Percentiles rank a stretch among this genome's conserved stretches.
Conservation (phyloP, 2,888 invertebrate genomes). For the Trichacis sp. region DNA sequence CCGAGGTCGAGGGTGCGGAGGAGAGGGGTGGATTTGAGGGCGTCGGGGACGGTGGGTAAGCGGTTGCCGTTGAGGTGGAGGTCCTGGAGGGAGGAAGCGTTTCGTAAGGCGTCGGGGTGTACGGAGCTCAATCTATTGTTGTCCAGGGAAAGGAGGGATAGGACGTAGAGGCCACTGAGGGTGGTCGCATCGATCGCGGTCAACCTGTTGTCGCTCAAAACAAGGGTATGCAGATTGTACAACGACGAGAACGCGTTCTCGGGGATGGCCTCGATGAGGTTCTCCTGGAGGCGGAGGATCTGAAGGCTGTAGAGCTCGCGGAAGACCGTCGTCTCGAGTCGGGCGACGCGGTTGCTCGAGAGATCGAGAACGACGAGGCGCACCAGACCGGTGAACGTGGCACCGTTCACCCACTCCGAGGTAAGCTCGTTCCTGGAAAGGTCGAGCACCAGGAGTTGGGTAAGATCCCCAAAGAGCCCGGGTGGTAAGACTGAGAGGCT, state of each 20-base stretch:
- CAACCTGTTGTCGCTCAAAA: constrained; percentile 84
- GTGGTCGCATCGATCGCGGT: constrained; percentile 81
- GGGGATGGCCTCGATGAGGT: constrained; percentile 80
- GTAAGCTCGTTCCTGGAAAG: constrained; percentile 84
- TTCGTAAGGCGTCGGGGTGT: constrained; percentile 81
- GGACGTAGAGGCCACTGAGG: constrained; percentile 80
- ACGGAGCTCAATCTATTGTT: constrained; percentile 83
- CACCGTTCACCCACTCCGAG: constrained; percentile 85
- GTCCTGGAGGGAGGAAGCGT: constrained; percentile 84
- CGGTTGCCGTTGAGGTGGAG: constrained; percentile 87
- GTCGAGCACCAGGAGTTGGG: constrained; percentile 81
- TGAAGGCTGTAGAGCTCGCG: constrained; percentile 84
- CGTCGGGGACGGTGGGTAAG: constrained; percentile 80
- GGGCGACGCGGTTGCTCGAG: constrained; percentile 81
- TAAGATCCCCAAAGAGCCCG: constrained; percentile 81
- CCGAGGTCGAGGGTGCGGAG: constrained; percentile 86
- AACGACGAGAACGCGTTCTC: constrained; percentile 84
- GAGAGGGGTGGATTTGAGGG: constrained; percentile 80
- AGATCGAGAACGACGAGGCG: constrained; percentile 83
- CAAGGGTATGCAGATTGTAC: constrained; percentile 83
- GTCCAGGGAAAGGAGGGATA: constrained; percentile 83
- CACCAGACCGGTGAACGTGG: constrained; percentile 82
- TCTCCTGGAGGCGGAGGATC: constrained; percentile 83
- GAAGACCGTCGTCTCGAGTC: constrained; percentile 82
- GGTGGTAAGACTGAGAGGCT: constrained; percentile 81